Evolutionary conservation across 2,888 invertebrate genomes (phyloP), one percentile per base, ranked within the genome.

Genomic region (Lingula anatina): DNA sequence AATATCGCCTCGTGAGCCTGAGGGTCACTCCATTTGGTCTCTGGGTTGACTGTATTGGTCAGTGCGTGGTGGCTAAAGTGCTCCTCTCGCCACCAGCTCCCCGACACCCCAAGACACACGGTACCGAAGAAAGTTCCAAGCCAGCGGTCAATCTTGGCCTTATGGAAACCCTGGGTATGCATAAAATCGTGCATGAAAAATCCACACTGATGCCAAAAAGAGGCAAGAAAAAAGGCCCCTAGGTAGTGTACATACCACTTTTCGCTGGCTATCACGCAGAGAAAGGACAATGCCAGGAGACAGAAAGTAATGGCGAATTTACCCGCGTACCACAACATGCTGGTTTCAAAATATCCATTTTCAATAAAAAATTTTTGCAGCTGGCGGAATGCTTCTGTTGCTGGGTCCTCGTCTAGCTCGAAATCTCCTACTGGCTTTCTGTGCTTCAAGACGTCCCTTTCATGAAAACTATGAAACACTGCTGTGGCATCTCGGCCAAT

Each of bases 131-230:
- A 38, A 9, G 39, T 36, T 21, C 52, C 52, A 18, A 51, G 23
- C 27, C 26, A 31, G 21, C 41, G 41, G 36, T 52, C 52, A 15
- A 39, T 36, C 23, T 31, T 26, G 15, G 51, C 37, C 35, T 49
- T 40, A 24, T 46, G 50, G 15, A 40, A 24, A 9, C 41, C 27
- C 36, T 52, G 52, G 28, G 27, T 52, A 41, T 52, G 52, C 52
- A 54, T 53, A 31, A 49, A 45, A 40, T 52, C 52, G 46, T 52
- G 52, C 46, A 52, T 53, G 44, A 52, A 44, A 27, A 52, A 52
- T 20, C 52, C 52, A 27, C 52, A 52, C 26, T 52, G 52, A 35
- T 52, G 52, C 52, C 52, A 52, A 40, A 52, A 52, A 27, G 42
- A 20, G 3, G 52, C 52, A 2, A 52, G 35, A 7, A 44, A 31